These are phyloP conservation scores for Enteromius thamalakanensis DNA, from an alignment of 2,797 vertebrate species.

Conservation along the genomic window DNA sequence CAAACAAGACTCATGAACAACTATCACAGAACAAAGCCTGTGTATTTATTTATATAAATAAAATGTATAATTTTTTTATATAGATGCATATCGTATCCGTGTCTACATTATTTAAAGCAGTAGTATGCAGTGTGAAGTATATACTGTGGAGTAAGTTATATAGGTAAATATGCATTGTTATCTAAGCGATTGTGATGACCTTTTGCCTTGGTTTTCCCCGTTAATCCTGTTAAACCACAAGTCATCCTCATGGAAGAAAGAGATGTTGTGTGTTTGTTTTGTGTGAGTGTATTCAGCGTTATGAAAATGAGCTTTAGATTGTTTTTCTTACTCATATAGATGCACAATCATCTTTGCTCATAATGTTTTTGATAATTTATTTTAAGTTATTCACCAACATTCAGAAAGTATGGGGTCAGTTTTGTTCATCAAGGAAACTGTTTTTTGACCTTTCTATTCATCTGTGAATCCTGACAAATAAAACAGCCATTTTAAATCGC, in stretches of 20 bases:
- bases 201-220: constrained; percentile 21
- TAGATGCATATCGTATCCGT: not conserved
- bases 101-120: not conserved
- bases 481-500: not conserved
- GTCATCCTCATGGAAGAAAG: constrained; percentile 15
- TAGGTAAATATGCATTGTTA: no score
- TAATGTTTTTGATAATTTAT: not conserved
- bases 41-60: no score
- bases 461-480: not conserved
- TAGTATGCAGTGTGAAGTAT: not conserved
- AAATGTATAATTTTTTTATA: not conserved
- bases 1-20: no score
- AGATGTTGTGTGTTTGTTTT: constrained; percentile 1
- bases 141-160: not conserved
- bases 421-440: not conserved
- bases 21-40: no score
- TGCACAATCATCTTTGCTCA: constrained; percentile 59
- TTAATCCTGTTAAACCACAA: constrained; percentile 31
- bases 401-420: not conserved
- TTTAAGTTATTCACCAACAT: no score
- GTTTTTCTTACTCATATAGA: constrained; percentile 63
- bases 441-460: not conserved
- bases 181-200: not conserved
- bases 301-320: constrained; percentile 58
- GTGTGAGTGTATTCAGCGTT: constrained; percentile 57